Conservation (phyloP, 2,113 vertebrate genomes). For the Alectura lathami region DNA sequence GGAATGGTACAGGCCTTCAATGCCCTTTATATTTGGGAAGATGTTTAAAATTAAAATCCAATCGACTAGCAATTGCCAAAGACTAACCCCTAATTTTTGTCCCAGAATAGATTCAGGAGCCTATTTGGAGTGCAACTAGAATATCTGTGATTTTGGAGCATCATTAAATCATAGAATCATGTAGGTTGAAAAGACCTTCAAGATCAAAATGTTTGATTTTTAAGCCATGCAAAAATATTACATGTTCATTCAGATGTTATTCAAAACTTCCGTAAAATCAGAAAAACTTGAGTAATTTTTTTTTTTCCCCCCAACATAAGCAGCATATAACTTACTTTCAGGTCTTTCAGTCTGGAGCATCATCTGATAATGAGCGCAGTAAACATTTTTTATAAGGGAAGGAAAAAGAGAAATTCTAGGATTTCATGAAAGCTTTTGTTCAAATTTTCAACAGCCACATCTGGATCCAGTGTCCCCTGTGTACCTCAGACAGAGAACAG, state of each 20-base stretch:
- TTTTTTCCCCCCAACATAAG: background rate
- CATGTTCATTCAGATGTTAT: background rate
- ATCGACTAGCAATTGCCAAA: background rate
- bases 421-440: background rate
- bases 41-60: background rate
- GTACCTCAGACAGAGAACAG: background rate
- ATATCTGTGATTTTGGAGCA: background rate
- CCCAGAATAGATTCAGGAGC: background rate
- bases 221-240: background rate
- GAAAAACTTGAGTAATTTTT: background rate
- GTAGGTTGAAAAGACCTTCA: too few species aligned
- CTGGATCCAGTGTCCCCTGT: background rate
- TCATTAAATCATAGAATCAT: background rate
- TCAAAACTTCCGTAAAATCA: background rate
- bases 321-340: background rate
- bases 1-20: background rate
- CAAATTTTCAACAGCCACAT: background rate
- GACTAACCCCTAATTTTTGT: background rate
- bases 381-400: background rate
- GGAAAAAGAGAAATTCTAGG: background rate
- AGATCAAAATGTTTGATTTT: background rate
- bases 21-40: background rate
- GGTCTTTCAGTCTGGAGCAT: background rate
- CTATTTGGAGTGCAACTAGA: background rate
- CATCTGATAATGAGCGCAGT: rapidly evolving